Percentiles rank a stretch among this genome's conserved stretches.
Conservation (phyloP, 2,113 vertebrate genomes). For the Chitala chitala region DNA sequence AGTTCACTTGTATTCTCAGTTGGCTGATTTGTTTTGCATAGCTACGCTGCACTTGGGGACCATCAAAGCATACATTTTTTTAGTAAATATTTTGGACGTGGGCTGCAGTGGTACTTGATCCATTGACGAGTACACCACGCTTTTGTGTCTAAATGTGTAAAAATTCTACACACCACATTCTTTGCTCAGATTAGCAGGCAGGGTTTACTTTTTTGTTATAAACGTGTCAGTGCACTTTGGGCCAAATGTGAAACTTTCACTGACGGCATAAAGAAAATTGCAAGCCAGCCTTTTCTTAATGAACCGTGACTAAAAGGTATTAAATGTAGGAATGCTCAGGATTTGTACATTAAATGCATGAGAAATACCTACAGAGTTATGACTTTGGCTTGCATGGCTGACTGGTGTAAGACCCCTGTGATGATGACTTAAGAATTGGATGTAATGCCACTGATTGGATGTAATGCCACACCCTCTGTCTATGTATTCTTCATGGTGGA, state of each 20-base stretch:
- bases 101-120: too few relatives aligned
- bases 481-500: neutral
- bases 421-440: neutral
- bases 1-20: too few relatives aligned
- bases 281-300: slow-evolving; percentile 20
- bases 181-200: neutral
- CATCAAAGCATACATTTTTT: too few relatives aligned
- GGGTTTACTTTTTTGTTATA: too few relatives aligned
- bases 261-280: neutral
- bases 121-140: too few relatives aligned
- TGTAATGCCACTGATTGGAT: neutral
- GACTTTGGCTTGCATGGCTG: neutral
- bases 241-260: neutral
- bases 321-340: slow-evolving; percentile 25
- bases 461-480: too few relatives aligned
- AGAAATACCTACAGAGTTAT: neutral
- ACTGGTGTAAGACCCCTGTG: neutral
- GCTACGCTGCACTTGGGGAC: too few relatives aligned
- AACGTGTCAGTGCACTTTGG: slow-evolving; percentile 7
- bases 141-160: too few relatives aligned
- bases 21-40: too few relatives aligned
- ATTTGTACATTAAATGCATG: slow-evolving; percentile 23
- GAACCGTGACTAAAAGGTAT: slow-evolving; percentile 21
- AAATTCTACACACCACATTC: neutral
- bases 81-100: too few relatives aligned